Evolutionary conservation across 2,888 invertebrate genomes (phyloP).

Genomic region (Pteria penguin): DNA sequence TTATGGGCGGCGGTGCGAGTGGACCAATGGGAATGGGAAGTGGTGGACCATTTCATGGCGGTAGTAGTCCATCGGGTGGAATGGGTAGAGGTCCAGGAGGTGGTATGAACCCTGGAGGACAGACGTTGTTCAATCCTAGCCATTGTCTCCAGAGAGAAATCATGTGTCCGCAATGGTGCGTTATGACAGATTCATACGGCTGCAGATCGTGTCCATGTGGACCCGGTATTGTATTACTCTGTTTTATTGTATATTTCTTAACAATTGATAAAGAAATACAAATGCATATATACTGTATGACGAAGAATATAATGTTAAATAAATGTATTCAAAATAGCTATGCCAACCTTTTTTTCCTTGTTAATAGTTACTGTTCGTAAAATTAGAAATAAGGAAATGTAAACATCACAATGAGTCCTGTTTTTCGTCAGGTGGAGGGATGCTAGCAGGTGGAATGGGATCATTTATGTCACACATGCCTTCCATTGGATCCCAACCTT

Average conservation of each 20-base stretch:
- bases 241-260: too few species aligned
- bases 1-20: not conserved
- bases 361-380: too few species aligned
- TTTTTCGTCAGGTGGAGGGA: conserved; percentile 16
- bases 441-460: conserved; percentile 1
- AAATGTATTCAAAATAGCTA: too few species aligned
- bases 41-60: conserved; percentile 38
- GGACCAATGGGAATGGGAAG: not conserved
- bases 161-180: conserved; percentile 56
- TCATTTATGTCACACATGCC: conserved; percentile 31
- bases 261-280: too few species aligned
- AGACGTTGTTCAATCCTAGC: conserved; percentile 17
- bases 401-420: too few species aligned
- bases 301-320: too few species aligned
- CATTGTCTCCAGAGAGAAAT: conserved; percentile 49
- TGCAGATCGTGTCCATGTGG: conserved; percentile 59
- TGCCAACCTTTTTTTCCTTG: too few species aligned
- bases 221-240: too few species aligned
- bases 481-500: not conserved
- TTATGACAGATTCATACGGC: conserved; percentile 48
- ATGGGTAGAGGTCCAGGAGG: conserved; percentile 6
- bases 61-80: conserved; percentile 9
- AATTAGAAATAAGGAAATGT: too few species aligned
- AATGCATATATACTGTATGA: too few species aligned
- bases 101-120: conserved; percentile 19